Evolutionary conservation across 2,113 vertebrate species (phyloP).

Genomic region (Nanorana parkeri): DNA sequence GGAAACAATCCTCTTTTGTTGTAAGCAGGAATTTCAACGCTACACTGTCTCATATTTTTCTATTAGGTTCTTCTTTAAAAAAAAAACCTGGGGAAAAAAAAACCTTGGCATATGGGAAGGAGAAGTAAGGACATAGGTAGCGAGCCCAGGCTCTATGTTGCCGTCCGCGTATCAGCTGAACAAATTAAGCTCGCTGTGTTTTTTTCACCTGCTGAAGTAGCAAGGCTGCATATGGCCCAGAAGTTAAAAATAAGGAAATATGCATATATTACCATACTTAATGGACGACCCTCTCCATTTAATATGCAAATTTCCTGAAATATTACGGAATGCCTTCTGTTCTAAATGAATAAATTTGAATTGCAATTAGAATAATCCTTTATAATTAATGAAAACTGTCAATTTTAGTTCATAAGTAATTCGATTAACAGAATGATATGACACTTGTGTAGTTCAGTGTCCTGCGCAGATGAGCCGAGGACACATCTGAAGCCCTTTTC

Average conservation of each 20-base stretch:
- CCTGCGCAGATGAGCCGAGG: constrained; percentile 82
- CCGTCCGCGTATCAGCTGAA: constrained; percentile 90
- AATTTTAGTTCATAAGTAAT: constrained; percentile 99
- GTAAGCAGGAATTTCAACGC: too few relatives aligned
- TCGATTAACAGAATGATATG: constrained; percentile 99
- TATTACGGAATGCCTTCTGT: constrained; percentile 99
- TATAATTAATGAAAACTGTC: constrained; percentile 99
- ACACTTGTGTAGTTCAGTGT: constrained; percentile 95
- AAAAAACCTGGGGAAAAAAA: too few relatives aligned
- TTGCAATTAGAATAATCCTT: constrained; percentile 99
- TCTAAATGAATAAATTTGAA: constrained; percentile 99
- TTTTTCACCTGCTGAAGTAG: constrained; percentile 94
- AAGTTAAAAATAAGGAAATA: constrained; percentile 98
- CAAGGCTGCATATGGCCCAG: constrained; percentile 93
- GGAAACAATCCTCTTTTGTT: too few relatives aligned
- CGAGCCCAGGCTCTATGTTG: constrained; percentile 70
- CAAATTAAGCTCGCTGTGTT: constrained; percentile 94
- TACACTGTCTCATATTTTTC: too few relatives aligned
- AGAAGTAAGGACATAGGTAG: constrained; percentile 69
- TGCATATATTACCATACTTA: constrained; percentile 99
- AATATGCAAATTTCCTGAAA: constrained; percentile 99
- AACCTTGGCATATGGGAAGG: constrained; percentile 33
- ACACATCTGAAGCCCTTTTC: constrained; percentile 69
- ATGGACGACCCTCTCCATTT: constrained; percentile 98
- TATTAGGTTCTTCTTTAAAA: too few relatives aligned